Evolutionary conservation across 2,888 invertebrate genomes (phyloP).

Genomic region (Oscheius sp.): DNA sequence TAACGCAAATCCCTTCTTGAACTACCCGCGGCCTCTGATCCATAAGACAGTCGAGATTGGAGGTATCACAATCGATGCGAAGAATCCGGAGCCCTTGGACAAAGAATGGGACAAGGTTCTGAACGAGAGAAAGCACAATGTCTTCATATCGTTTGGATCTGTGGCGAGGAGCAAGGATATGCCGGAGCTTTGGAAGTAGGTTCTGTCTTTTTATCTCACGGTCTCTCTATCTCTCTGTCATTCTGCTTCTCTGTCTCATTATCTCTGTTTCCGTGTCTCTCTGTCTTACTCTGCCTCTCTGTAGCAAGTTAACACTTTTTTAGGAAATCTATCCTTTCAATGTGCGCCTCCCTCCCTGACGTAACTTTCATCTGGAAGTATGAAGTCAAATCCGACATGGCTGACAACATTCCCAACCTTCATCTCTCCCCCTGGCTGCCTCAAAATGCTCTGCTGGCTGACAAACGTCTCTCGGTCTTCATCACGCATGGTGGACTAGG

Average conservation of each 20-base stretch:
- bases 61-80: slow-evolving; percentile 20
- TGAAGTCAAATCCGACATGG: slow-evolving; percentile 40
- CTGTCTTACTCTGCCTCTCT: too few relatives aligned
- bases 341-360: slow-evolving; percentile 41
- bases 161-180: slow-evolving; percentile 32
- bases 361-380: slow-evolving; percentile 58
- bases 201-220: background rate
- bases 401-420: slow-evolving; percentile 47
- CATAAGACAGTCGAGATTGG: slow-evolving; percentile 25
- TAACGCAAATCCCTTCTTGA: slow-evolving; percentile 23
- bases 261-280: too few relatives aligned
- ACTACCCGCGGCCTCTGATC: slow-evolving; percentile 27
- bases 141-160: slow-evolving; percentile 30
- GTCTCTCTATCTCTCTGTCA: too few relatives aligned
- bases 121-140: slow-evolving; percentile 29
- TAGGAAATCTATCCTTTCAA: slow-evolving; percentile 44
- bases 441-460: slow-evolving; percentile 51
- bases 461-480: slow-evolving; percentile 26
- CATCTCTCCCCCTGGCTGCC: slow-evolving; percentile 55
- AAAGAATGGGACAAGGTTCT: slow-evolving; percentile 25
- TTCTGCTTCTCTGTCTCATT: too few relatives aligned
- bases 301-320: slow-evolving; percentile 2
- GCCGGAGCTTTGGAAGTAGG: slow-evolving; percentile 28
- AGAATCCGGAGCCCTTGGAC: slow-evolving; percentile 9
- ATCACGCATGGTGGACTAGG: slow-evolving; percentile 39